A percentile compares a stretch with the other conserved stretches of the same genome.
Evolutionary conservation across 2,113 vertebrate genomes (phyloP).

Genomic region (Chloropsis cyanopogon): DNA sequence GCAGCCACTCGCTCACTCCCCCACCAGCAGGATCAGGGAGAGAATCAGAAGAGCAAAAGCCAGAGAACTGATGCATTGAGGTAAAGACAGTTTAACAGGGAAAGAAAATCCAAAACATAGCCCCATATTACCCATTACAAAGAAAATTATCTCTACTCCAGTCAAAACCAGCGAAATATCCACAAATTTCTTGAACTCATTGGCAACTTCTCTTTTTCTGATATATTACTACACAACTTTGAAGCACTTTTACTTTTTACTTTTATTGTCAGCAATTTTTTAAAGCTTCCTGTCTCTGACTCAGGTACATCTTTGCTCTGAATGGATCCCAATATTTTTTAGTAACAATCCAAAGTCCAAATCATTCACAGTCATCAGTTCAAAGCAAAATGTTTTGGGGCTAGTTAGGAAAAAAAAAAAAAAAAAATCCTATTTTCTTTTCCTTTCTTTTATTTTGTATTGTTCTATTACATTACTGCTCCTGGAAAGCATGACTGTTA

Average conservation of each 20-base stretch:
- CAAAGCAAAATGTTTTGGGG: not conserved
- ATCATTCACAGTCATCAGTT: not conserved
- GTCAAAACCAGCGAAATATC: not conserved
- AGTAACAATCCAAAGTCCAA: not conserved
- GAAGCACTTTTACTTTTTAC: not conserved
- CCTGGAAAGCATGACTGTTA: not conserved
- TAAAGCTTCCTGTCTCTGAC: not conserved
- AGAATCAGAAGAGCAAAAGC: not conserved
- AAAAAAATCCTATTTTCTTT: no score
- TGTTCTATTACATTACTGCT: not conserved
- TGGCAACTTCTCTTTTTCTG: not conserved
- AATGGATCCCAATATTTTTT: not conserved
- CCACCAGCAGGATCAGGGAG: not conserved
- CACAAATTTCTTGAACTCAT: not conserved
- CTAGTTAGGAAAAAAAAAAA: not conserved
- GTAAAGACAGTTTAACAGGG: not conserved
- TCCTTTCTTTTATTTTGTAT: not conserved
- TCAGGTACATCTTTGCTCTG: not conserved
- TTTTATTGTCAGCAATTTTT: not conserved
- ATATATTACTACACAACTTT: not conserved
- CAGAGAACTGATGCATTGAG: not conserved
- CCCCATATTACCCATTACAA: not conserved
- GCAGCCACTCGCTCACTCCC: fast-evolving
- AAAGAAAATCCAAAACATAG: not conserved
- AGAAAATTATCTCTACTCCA: not conserved